phyloP scores from a whole-genome alignment of 2,113 vertebrate genomes.

The Rhegmatorhina hoffmannsi region DNA sequence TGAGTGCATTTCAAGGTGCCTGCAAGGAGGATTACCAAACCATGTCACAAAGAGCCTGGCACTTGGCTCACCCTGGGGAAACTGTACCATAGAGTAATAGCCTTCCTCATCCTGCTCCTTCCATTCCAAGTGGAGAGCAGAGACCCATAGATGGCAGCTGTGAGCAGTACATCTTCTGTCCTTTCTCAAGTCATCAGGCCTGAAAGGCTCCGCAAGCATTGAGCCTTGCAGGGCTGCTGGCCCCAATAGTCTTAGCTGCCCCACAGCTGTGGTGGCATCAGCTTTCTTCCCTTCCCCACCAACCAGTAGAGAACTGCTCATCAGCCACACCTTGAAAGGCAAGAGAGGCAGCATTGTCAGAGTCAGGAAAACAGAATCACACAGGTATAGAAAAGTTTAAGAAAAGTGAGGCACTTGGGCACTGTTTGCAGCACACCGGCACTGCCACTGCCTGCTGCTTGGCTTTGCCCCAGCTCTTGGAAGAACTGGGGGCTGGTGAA shows the following conservation, averaged over 20 bases:
- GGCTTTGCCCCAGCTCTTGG: not conserved
- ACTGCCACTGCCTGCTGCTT: not conserved
- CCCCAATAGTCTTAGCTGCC: not conserved
- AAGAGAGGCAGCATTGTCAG: not conserved
- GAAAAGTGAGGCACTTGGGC: not conserved
- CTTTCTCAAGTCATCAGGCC: not conserved
- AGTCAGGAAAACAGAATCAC: not conserved
- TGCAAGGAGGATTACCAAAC: not conserved
- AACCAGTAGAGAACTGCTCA: not conserved
- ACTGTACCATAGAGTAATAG: not conserved
- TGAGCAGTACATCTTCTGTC: not conserved
- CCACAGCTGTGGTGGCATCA: not conserved
- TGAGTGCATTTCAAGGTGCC: rapidly evolving
- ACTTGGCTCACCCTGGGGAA: rapidly evolving
- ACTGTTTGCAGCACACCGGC: not conserved
- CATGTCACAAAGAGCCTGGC: not conserved
- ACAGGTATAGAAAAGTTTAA: not conserved
- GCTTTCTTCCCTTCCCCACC: not conserved
- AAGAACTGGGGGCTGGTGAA: not conserved
- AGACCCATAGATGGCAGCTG: not conserved
- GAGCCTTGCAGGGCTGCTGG: not conserved
- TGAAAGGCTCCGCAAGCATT: not conserved
- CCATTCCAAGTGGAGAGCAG: not conserved
- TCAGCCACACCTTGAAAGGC: not conserved
- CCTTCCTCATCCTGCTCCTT: not conserved